Evolutionary conservation across 2,113 vertebrate genomes (phyloP), one percentile per base, ranked within the genome.

Genomic region (Anhinga rufa): DNA sequence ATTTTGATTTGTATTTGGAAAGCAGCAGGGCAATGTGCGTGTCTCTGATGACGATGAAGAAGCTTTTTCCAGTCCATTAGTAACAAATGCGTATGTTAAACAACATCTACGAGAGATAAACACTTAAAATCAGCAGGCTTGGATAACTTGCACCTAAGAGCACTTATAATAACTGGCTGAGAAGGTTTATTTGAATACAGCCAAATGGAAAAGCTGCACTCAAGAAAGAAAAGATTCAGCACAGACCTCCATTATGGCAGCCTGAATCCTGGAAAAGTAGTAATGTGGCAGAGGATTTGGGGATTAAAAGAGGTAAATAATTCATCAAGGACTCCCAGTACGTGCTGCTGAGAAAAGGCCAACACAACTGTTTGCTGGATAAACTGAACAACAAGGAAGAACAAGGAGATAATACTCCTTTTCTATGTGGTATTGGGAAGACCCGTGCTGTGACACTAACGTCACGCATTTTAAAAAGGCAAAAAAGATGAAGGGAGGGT

Each of bases 11-110:
- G 54, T 15, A 4, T 66, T 96, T 93, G 88, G 94, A 94, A 88
- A 88, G 71, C 55, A 81, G 71, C 60, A 68, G 42, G 36, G 55
- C 64, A 81, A 93, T 3, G 16, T 62, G 54, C 32, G 3, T 48
- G 68, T 57, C 48, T 79, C 66, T 74, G 75, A 32, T 54, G 78
- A 82, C 65, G 92, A 94, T 46, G 71, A 84, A 82, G 81, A 24
- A 80, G 82, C 20, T 90, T 92, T 94, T 93, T 96, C 85, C 90
- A 96, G 90, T 68, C 93, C 92, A 66, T 96, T 86, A 96, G 60
- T 66, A 90, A 92, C 51, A 85, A 70, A 83, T n/a, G 60, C 54
- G 93, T 79, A 96, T 88, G 76, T 94, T 94, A 94, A 97, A 91
- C 94, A 92, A 90, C 51, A 90, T 86, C 75, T 66, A 80, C 0